Conservation (phyloP, 2,113 vertebrate genomes). For the Rhagologus leucostigma region DNA sequence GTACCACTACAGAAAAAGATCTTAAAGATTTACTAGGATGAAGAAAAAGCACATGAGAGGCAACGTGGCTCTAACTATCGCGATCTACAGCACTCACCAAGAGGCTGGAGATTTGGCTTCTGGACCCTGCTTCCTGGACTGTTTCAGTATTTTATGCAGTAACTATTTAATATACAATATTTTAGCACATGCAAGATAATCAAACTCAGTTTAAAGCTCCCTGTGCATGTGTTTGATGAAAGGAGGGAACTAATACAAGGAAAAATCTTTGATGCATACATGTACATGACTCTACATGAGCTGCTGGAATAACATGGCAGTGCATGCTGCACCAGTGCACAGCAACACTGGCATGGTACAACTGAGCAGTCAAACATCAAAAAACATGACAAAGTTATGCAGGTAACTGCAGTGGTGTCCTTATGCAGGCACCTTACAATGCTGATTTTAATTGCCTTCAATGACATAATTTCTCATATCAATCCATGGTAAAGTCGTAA, state of each 20-base stretch:
- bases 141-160: background rate
- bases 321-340: accelerated
- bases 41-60: background rate
- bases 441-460: background rate
- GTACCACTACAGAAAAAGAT: background rate
- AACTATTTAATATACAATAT: background rate
- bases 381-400: background rate
- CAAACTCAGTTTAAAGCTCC: background rate
- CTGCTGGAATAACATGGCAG: accelerated
- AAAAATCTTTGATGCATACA: background rate
- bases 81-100: background rate
- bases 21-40: background rate
- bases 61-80: background rate
- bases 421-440: background rate
- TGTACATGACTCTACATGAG: background rate
- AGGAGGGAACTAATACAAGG: background rate
- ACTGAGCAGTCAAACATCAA: background rate
- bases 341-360: background rate
- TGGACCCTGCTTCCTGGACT: background rate
- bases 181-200: background rate
- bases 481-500: background rate
- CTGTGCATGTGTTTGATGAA: background rate
- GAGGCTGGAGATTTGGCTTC: background rate
- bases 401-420: background rate
- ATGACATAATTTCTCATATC: background rate